Evolutionary conservation across 1,140 invertebrate species (phyloP).

Genomic region (Wasmannia auropunctata): DNA sequence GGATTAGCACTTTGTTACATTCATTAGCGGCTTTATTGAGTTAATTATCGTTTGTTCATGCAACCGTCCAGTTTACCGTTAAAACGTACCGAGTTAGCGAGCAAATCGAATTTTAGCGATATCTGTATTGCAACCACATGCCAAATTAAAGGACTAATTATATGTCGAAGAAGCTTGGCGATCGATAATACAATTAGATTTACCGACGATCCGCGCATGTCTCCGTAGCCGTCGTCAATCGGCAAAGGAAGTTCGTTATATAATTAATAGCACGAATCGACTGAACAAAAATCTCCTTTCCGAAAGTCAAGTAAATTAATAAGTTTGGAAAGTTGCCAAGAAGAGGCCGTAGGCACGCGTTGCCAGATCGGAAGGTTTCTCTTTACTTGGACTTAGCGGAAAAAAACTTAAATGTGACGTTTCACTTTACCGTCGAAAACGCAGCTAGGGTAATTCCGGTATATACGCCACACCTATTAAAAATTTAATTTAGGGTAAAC

Average conservation of each 20-base stretch:
- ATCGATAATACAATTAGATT: constrained; percentile 35
- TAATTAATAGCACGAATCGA: constrained; percentile 28
- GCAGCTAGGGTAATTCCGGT: too few species aligned
- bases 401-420: constrained; percentile 38
- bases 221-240: not conserved
- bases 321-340: constrained; percentile 50
- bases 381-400: not conserved
- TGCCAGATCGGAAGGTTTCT: constrained; percentile 9
- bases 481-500: too few species aligned
- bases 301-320: constrained; percentile 58
- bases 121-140: not conserved
- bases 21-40: constrained; percentile 47
- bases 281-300: constrained; percentile 10
- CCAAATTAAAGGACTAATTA: constrained; percentile 18
- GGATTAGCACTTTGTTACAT: constrained; percentile 45
- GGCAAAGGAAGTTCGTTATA: constrained; percentile 23
- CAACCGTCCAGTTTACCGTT: not conserved
- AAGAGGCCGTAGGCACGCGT: constrained; percentile 1
- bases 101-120: constrained; percentile 8
- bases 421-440: constrained; percentile 29
- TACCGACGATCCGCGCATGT: constrained; percentile 5
- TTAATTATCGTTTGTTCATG: constrained; percentile 36
- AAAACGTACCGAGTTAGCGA: not conserved
- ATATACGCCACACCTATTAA: too few species aligned
- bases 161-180: not conserved